A percentile compares a stretch with the other conserved stretches of the same genome.
Evolutionary conservation across 2,888 invertebrate genomes (phyloP).

Genomic region (Nymphalis c-album): DNA sequence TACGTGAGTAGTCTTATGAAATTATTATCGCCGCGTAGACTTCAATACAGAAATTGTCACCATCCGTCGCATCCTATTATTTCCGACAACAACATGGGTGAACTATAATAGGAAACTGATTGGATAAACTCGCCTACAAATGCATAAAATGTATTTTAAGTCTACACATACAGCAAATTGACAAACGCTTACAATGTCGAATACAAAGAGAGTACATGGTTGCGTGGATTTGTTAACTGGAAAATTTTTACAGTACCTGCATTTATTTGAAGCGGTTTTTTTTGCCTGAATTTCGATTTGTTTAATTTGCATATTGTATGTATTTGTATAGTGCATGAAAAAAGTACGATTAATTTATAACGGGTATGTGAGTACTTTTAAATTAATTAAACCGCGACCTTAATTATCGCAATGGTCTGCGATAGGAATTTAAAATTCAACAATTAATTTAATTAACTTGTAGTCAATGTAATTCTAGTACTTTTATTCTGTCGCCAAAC

Average conservation of each 20-base stretch:
- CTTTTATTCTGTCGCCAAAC: too few species aligned
- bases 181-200: background rate
- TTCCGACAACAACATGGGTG: slow-evolving; percentile 9
- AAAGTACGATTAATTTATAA: too few species aligned
- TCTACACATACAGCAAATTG: background rate
- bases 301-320: too few species aligned
- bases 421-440: too few species aligned
- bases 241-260: background rate
- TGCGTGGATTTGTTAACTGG: background rate
- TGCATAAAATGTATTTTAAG: slow-evolving; percentile 1
- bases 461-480: too few species aligned
- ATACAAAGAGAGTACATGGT: background rate
- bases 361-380: too few species aligned
- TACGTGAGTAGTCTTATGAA: background rate
- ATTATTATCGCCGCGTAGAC: background rate
- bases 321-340: too few species aligned
- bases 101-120: slow-evolving; percentile 10
- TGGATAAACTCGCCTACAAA: slow-evolving; percentile 13
- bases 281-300: too few species aligned
- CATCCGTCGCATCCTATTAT: slow-evolving; percentile 13
- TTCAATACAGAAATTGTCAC: slow-evolving; percentile 1
- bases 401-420: too few species aligned
- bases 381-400: too few species aligned
- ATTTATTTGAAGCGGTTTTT: too few species aligned
- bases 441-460: too few species aligned